Percentiles rank a stretch among this genome's conserved stretches.
These are phyloP conservation scores for Nothobranchius furzeri DNA, from an alignment of 2,113 vertebrate species.

Conservation along the genomic window DNA sequence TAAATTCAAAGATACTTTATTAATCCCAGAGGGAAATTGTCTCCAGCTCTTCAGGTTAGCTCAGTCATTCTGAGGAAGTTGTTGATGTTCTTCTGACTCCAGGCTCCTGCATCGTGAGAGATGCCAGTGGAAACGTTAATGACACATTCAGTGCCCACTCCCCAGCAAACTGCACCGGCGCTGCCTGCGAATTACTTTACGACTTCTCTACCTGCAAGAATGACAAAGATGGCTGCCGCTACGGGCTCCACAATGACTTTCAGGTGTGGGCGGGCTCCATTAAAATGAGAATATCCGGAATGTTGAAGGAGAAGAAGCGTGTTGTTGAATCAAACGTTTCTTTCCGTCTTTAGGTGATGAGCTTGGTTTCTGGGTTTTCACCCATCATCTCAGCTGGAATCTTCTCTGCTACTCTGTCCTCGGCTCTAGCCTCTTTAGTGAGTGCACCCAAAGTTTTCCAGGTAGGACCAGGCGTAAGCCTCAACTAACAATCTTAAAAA, in stretches of 20 bases:
- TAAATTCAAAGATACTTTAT: too few relatives aligned
- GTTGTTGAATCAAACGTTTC: not conserved
- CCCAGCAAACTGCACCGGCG: slow-evolving; percentile 83
- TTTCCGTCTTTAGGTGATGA: slow-evolving; percentile 87
- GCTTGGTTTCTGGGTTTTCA: slow-evolving; percentile 92
- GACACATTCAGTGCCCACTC: slow-evolving; percentile 75
- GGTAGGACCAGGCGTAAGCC: slow-evolving; percentile 69
- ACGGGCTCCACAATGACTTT: slow-evolving; percentile 88
- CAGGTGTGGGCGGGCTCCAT: slow-evolving; percentile 77
- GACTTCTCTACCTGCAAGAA: slow-evolving; percentile 87
- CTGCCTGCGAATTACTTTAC: slow-evolving; percentile 88
- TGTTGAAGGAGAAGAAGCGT: too few relatives aligned
- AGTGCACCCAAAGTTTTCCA: slow-evolving; percentile 99
- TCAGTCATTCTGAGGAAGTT: not conserved
- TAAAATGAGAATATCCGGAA: too few relatives aligned
- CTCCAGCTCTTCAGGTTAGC: not conserved
- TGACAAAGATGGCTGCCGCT: slow-evolving; percentile 60
- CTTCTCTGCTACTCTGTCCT: slow-evolving; percentile 97
- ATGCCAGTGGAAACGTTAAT: slow-evolving; percentile 86
- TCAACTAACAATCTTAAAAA: not conserved
- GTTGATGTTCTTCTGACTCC: not conserved
- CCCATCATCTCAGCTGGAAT: slow-evolving; percentile 96
- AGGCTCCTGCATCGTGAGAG: slow-evolving; percentile 94
- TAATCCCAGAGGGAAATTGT: too few relatives aligned
- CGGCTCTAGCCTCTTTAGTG: slow-evolving; percentile 96